Evolutionary conservation across 2,113 vertebrate genomes (phyloP).

Genomic region (Aepyceros melampus): DNA sequence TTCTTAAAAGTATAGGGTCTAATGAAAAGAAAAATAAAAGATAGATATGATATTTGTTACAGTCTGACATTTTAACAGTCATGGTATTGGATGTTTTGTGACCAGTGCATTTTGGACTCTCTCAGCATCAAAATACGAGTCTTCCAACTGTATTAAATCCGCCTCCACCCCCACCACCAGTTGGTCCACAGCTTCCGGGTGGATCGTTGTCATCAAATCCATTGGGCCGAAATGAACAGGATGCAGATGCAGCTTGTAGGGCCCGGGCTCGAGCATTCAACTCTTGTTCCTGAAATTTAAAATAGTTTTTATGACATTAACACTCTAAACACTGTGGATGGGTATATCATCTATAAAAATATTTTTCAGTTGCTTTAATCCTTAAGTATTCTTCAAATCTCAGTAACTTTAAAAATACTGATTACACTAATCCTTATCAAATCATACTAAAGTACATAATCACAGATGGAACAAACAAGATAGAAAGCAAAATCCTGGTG

Average conservation of each 20-base stretch:
- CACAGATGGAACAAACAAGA: neutral
- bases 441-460: neutral
- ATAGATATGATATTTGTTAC: slow-evolving; percentile 68
- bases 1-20: slow-evolving; percentile 74
- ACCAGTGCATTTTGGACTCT: slow-evolving; percentile 77
- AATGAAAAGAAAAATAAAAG: slow-evolving; percentile 71
- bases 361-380: neutral
- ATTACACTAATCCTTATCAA: neutral
- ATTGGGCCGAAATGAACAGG: slow-evolving; percentile 95
- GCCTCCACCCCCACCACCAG: slow-evolving; percentile 91
- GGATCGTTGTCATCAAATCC: slow-evolving; percentile 98
- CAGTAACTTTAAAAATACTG: neutral
- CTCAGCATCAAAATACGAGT: slow-evolving; percentile 91
- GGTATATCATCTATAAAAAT: neutral
- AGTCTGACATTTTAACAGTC: slow-evolving; percentile 78
- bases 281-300: slow-evolving; percentile 92
- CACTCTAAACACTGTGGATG: neutral
- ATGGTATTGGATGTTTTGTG: slow-evolving; percentile 64
- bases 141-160: slow-evolving; percentile 95
- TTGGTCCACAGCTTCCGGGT: slow-evolving; percentile 95
- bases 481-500: neutral
- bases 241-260: slow-evolving; percentile 92
- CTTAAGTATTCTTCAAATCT: neutral
- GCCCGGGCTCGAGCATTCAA: slow-evolving; percentile 94
- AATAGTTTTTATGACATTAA: slow-evolving; percentile 39